phyloP scores from a whole-genome alignment of 2,113 vertebrate species.

The Trematocara zebra region DNA sequence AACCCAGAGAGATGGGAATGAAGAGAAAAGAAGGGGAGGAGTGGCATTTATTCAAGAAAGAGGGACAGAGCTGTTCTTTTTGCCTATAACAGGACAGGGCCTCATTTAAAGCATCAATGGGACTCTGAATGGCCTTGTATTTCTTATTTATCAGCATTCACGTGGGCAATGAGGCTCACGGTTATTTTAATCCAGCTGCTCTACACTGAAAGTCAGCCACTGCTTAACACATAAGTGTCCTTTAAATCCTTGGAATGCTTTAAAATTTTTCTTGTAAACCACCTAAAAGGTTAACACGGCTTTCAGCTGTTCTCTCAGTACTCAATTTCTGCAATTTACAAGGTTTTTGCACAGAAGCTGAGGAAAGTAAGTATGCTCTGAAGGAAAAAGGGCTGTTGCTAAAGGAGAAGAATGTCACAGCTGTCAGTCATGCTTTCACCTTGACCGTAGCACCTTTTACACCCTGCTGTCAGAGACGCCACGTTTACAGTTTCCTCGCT shows the following conservation, averaged over 20 bases:
- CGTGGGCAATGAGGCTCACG: constrained; percentile 33
- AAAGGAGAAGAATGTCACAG: constrained; percentile 29
- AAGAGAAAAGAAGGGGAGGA: constrained; percentile 13
- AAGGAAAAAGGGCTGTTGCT: constrained; percentile 29
- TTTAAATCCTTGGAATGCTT: constrained; percentile 50
- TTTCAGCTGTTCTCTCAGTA: neutral
- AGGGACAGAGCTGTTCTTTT: constrained; percentile 41
- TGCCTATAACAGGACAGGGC: neutral
- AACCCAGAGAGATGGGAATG: neutral
- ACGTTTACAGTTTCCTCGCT: neutral
- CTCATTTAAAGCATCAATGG: constrained; percentile 42
- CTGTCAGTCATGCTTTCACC: constrained; percentile 25
- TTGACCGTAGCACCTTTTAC: constrained; percentile 7
- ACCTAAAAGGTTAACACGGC: constrained; percentile 64
- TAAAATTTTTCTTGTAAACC: constrained; percentile 56
- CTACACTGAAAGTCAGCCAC: constrained; percentile 28
- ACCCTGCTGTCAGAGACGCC: neutral
- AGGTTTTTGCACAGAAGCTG: constrained; percentile 24
- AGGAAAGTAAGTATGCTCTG: constrained; percentile 12
- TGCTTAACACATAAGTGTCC: constrained; percentile 41
- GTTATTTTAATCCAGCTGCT: constrained; percentile 40
- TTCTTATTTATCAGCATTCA: constrained; percentile 71
- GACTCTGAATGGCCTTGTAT: constrained; percentile 11
- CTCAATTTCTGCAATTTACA: constrained; percentile 42
- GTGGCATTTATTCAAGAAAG: constrained; percentile 22